Base-by-base conservation (phyloP, 2,888 invertebrate species). In the Lochmaea crataegi region DNA sequence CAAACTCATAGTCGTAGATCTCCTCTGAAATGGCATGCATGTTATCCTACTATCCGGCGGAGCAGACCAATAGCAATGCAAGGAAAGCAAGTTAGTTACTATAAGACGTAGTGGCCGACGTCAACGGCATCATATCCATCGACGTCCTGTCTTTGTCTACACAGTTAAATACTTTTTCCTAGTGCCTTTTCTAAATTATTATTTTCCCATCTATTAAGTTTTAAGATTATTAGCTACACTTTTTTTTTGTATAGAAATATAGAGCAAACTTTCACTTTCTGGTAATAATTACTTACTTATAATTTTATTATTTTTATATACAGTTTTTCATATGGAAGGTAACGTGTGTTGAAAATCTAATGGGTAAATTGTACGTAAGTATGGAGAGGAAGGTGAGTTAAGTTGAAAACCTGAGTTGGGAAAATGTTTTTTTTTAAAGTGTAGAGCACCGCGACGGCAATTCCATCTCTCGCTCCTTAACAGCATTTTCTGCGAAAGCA, bases 401-500 rank as follows among this genome's bases (percentile, higher is more conserved):
- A 26, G 26, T n/a, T n/a, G n/a, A n/a, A n/a, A n/a, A 26, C 2
- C 26, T 26, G 26, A 26, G 26, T 5, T 32, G 26, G 26, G 26
- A 32, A 32, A 32, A 32, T 5, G 26, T 26, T 26, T 32, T 77
- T 78, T 79, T 75, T 81, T 80, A 42, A 14, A 61, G 76, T 81
- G 79, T 79, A 68, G 65, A 74, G 58, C 78, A 79, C 76, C 79
- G 78, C 80, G 80, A 72, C 82, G 81, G 76, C 79, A 76, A 66
- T 68, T 76, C 79, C 75, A 77, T 81, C 76, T 80, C 82, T 80
- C 83, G 76, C 79, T 83, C 83, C 81, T 83, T 81, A 79, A 80
- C 81, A 89, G 88, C 89, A 88, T 89, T 89, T 89, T 88, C 88
- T 89, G 89, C 89, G 89, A 89, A 89, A 89, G 89, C 89, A 88